Evolutionary conservation across 2,888 invertebrate genomes (phyloP).

Genomic region (Rhodophaea formosa): DNA sequence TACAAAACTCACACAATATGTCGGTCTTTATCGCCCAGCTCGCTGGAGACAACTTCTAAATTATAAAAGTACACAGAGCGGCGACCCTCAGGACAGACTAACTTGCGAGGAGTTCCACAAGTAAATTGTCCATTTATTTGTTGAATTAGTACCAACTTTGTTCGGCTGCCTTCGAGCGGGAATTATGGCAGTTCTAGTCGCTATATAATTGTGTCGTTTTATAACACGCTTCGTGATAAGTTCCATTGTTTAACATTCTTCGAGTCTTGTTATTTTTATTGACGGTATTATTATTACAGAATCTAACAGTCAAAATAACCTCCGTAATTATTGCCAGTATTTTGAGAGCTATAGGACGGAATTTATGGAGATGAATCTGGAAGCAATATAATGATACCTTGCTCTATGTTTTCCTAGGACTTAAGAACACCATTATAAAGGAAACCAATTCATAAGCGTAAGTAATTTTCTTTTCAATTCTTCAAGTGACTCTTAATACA

Average conservation of each 20-base stretch:
- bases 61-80: conserved; percentile 25
- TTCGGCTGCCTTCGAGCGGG: conserved; percentile 8
- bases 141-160: conserved; percentile 23
- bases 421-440: no score
- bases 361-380: no score
- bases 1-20: conserved; percentile 7
- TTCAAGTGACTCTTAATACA: no score
- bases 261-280: background rate
- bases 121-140: conserved; percentile 59
- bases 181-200: conserved; percentile 14
- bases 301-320: no score
- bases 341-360: no score
- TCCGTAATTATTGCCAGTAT: no score
- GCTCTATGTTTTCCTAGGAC: no score
- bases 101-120: conserved; percentile 38
- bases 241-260: background rate
- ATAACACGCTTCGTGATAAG: conserved; percentile 5
- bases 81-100: conserved; percentile 29
- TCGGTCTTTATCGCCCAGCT: background rate
- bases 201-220: conserved; percentile 15
- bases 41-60: background rate
- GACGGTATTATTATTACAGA: background rate
- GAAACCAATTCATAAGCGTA: no score
- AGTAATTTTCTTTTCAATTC: no score
- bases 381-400: no score